phyloP scores from a whole-genome alignment of 1,140 invertebrate species.

The Macrocentrus cingulum region DNA sequence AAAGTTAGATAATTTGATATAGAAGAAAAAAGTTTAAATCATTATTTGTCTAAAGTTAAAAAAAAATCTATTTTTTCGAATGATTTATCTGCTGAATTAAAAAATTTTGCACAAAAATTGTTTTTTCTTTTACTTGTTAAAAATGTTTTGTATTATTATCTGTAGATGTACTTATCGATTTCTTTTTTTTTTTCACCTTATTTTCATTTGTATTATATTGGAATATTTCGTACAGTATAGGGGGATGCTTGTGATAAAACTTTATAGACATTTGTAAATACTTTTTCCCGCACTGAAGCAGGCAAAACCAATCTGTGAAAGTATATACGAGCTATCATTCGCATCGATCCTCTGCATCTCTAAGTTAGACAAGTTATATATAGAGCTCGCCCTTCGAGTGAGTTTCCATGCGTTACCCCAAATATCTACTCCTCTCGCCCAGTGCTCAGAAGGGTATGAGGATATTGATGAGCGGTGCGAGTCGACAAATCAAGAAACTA shows the following conservation, averaged over 20 bases:
- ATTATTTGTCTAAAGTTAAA: too few species aligned
- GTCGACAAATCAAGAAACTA: conserved; percentile 62
- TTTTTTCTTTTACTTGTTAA: too few species aligned
- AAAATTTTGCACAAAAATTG: too few species aligned
- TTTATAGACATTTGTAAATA: too few species aligned
- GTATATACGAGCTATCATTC: conserved; percentile 22
- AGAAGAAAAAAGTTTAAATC: too few species aligned
- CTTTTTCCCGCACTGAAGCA: neutral
- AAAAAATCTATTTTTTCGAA: too few species aligned
- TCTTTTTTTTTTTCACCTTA: conserved; percentile 1
- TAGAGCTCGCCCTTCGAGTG: conserved; percentile 16
- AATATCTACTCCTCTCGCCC: conserved; percentile 36
- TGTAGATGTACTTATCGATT: conserved; percentile 1
- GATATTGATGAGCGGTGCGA: conserved; percentile 55
- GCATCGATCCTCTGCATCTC: conserved; percentile 31
- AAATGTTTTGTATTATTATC: neutral
- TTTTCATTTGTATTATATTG: too few species aligned
- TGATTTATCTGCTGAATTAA: too few species aligned
- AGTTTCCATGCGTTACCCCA: conserved; percentile 34
- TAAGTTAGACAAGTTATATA: conserved; percentile 30
- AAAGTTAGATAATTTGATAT: too few species aligned
- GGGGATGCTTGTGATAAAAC: too few species aligned
- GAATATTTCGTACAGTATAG: too few species aligned
- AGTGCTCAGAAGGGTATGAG: conserved; percentile 27
- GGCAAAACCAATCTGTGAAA: conserved; percentile 17